A percentile compares a stretch with the other conserved stretches of the same genome.
Evolutionary conservation across 2,113 vertebrate species (phyloP).

Genomic region (Vulpes vulpes): DNA sequence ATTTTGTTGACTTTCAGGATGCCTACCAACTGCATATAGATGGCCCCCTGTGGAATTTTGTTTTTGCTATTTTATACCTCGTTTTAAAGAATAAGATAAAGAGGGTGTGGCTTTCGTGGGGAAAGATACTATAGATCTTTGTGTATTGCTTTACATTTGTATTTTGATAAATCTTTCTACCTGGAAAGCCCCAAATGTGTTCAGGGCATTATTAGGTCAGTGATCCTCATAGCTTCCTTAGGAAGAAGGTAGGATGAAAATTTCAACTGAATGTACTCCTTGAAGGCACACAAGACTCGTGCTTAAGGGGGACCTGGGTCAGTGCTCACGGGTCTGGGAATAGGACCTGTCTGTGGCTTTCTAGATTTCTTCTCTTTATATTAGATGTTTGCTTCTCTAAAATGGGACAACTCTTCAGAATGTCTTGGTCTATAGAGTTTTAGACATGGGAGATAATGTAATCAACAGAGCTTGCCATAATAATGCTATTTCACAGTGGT

Average conservation of each 20-base stretch:
- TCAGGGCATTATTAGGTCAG: background rate
- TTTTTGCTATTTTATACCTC: background rate
- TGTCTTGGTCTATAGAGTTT: background rate
- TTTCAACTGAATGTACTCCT: background rate
- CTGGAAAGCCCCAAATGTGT: background rate
- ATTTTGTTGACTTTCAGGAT: constrained; percentile 79
- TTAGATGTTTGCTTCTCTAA: background rate
- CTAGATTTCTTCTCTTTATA: background rate
- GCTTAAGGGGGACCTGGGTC: background rate
- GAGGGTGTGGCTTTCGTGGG: background rate
- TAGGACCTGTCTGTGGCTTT: background rate
- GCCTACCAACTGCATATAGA: background rate
- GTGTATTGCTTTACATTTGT: background rate
- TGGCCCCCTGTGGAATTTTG: background rate
- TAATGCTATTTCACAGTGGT: constrained; percentile 63
- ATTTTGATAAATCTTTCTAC: background rate
- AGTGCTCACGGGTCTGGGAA: background rate
- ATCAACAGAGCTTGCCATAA: constrained; percentile 55
- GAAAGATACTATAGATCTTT: background rate
- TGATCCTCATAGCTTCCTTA: background rate
- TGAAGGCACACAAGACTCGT: background rate
- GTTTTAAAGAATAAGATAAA: constrained; percentile 33
- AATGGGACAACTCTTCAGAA: background rate
- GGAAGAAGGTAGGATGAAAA: background rate
- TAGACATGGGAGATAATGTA: constrained; percentile 57